These are phyloP conservation scores for Pocillopora meandrina DNA, from an alignment of 92 coral and sea anemone genomes.

Conservation along the genomic window DNA sequence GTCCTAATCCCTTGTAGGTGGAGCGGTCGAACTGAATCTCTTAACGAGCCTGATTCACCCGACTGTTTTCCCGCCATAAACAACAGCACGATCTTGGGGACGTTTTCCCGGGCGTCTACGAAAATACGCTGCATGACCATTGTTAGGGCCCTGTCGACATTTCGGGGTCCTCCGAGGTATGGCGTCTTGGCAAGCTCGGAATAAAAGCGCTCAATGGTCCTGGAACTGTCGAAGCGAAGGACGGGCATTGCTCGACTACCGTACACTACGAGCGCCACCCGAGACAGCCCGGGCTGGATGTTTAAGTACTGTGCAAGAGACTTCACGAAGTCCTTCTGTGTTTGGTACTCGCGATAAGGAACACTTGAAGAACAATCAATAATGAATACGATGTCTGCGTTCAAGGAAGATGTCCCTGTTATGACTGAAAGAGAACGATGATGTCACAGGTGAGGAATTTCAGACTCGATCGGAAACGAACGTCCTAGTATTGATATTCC, in stretches of 20 bases:
- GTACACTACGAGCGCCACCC: slow-evolving; percentile 35
- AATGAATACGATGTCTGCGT: slow-evolving; percentile 34
- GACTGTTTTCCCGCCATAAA: slow-evolving; percentile 77
- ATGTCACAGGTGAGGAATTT: neutral
- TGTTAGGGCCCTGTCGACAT: slow-evolving; percentile 63
- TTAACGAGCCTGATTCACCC: slow-evolving; percentile 51
- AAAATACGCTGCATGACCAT: slow-evolving; percentile 32
- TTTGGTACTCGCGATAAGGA: slow-evolving; percentile 26
- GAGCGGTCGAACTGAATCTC: slow-evolving; percentile 60
- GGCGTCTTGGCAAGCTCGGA: slow-evolving; percentile 50
- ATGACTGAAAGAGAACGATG: slow-evolving; percentile 8
- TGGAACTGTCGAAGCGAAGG: slow-evolving; percentile 10
- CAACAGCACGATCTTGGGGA: slow-evolving; percentile 67
- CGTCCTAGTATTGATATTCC: no score
- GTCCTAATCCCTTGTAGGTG: slow-evolving; percentile 47
- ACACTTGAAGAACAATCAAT: slow-evolving; percentile 36
- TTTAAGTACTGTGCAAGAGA: slow-evolving; percentile 33
- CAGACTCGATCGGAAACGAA: no score
- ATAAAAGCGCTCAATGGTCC: slow-evolving; percentile 8
- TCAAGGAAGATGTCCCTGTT: slow-evolving; percentile 31
- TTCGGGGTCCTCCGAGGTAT: slow-evolving; percentile 59
- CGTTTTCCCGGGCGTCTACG: slow-evolving; percentile 43
- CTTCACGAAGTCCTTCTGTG: slow-evolving; percentile 30
- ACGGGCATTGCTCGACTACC: slow-evolving; percentile 22
- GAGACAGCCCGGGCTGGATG: slow-evolving; percentile 33